Conservation (phyloP, 1,140 invertebrate genomes). For the Achatina immaculata region DNA sequence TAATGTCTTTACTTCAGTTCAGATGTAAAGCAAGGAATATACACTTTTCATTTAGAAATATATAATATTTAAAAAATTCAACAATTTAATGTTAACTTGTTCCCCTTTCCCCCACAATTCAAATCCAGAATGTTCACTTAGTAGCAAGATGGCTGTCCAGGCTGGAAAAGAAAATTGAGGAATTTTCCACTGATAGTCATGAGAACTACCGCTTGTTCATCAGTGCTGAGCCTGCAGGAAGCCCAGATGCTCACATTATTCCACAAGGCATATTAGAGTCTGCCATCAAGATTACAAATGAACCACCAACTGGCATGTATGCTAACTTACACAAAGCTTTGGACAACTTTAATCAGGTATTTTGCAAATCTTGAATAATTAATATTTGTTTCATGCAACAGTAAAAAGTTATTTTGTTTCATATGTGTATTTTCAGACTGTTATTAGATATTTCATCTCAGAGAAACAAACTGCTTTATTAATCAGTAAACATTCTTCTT, state of each 20-base stretch:
- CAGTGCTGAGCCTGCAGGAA: slow-evolving; percentile 91
- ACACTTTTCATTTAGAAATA: too few relatives aligned
- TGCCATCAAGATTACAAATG: slow-evolving; percentile 97
- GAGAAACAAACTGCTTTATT: too few relatives aligned
- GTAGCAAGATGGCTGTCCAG: slow-evolving; percentile 93
- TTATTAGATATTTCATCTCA: too few relatives aligned
- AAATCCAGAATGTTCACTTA: slow-evolving; percentile 95
- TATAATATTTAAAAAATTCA: too few relatives aligned
- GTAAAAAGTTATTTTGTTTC: background rate
- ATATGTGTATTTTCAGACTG: too few relatives aligned
- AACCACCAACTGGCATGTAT: slow-evolving; percentile 95
- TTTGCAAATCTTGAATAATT: too few relatives aligned
- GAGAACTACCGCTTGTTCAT: slow-evolving; percentile 89
- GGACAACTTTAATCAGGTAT: slow-evolving; percentile 87
- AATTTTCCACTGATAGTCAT: slow-evolving; percentile 79
- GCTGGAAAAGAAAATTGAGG: slow-evolving; percentile 92
- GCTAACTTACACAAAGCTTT: slow-evolving; percentile 96
- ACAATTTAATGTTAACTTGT: too few relatives aligned
- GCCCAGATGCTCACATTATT: slow-evolving; percentile 89
- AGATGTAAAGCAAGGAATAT: too few relatives aligned
- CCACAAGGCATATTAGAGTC: slow-evolving; percentile 94
- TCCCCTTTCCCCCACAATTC: background rate
- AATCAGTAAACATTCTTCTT: too few relatives aligned
- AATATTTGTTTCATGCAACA: slow-evolving; percentile 1
- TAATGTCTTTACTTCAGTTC: too few relatives aligned